phyloP scores from a whole-genome alignment of 2,888 invertebrate species.

The Sericinus montela region DNA sequence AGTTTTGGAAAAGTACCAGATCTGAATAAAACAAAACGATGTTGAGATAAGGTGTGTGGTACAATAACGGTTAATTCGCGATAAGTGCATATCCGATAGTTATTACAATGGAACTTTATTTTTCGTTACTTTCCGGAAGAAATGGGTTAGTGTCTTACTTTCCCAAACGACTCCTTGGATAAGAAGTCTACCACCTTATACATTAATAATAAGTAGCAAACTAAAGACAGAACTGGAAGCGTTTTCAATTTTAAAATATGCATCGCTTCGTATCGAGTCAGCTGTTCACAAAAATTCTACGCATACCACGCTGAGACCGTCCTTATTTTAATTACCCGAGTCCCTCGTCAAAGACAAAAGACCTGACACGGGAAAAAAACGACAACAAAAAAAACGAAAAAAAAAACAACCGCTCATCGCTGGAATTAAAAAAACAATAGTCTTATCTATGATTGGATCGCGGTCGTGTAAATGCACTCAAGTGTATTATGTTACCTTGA shows the following conservation, averaged over 20 bases:
- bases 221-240: slow-evolving; percentile 16
- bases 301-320: slow-evolving; percentile 65
- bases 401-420: slow-evolving; percentile 44
- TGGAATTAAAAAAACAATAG: slow-evolving; percentile 54
- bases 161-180: too few species aligned
- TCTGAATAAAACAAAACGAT: too few species aligned
- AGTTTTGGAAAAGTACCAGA: too few species aligned
- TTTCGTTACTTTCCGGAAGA: too few species aligned
- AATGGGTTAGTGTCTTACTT: too few species aligned
- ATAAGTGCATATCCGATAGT: too few species aligned
- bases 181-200: too few species aligned
- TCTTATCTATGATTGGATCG: slow-evolving; percentile 78
- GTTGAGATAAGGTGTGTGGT: too few species aligned
- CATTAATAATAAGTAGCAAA: too few species aligned
- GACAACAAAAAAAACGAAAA: slow-evolving; percentile 34
- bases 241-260: slow-evolving; percentile 15
- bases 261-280: slow-evolving; percentile 39
- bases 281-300: slow-evolving; percentile 71
- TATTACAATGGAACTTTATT: too few species aligned
- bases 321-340: slow-evolving; percentile 76
- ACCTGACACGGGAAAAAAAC: slow-evolving; percentile 60
- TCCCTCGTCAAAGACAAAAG: slow-evolving; percentile 78
- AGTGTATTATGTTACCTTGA: slow-evolving; percentile 63
- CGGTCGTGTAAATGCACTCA: slow-evolving; percentile 72
- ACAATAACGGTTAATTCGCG: too few species aligned